These are phyloP conservation scores for Synanthedon vespiformis DNA, from an alignment of 2,888 invertebrate genomes.

Conservation along the genomic window DNA sequence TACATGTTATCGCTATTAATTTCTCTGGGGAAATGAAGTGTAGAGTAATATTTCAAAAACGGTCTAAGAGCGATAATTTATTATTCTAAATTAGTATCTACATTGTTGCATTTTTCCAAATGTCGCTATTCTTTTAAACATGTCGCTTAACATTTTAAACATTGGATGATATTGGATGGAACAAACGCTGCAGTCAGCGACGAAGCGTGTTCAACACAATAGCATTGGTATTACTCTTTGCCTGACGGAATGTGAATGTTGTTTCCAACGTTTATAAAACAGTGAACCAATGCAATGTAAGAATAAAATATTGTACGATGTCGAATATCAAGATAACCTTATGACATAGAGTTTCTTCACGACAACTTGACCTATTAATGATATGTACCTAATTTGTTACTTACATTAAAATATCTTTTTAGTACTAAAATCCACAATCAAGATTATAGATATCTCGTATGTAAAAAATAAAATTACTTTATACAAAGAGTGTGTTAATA, in stretches of 20 bases:
- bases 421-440: no score
- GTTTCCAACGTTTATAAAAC: neutral
- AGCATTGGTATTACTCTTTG: slow-evolving; percentile 19
- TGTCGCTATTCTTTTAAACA: neutral
- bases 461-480: no score
- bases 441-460: no score
- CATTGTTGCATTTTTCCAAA: no score
- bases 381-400: slow-evolving; percentile 2
- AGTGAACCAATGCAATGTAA: neutral
- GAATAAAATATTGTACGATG: neutral
- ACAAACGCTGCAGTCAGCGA: slow-evolving; percentile 33
- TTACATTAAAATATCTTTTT: no score
- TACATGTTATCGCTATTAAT: slow-evolving; percentile 28
- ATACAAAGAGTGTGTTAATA: no score
- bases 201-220: slow-evolving; percentile 38
- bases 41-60: neutral
- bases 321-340: slow-evolving; percentile 6
- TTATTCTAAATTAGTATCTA: no score
- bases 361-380: slow-evolving; percentile 3
- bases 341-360: slow-evolving; percentile 1
- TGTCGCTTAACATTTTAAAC: neutral
- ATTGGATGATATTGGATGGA: slow-evolving; percentile 32
- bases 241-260: slow-evolving; percentile 21
- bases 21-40: slow-evolving; percentile 18
- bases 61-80: no score